Evolutionary conservation across 35 echinoderm and acorn worm species (phyloP).

Genomic region (Ptychodera flava): DNA sequence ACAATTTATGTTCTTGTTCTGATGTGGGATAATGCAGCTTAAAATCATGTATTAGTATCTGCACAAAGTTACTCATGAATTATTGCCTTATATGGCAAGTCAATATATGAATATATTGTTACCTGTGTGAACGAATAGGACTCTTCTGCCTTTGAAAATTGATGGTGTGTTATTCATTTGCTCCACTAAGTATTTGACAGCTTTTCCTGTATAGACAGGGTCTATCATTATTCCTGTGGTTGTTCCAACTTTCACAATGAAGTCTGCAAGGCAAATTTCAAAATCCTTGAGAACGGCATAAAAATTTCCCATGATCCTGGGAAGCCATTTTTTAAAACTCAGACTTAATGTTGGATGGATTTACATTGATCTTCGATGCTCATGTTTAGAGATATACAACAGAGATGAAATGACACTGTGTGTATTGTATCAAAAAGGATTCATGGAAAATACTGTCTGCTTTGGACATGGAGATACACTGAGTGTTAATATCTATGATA

Average conservation of each 20-base stretch:
- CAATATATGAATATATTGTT: background rate
- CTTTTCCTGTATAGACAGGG: constrained; percentile 4
- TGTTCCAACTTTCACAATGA: background rate
- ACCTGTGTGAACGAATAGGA: background rate
- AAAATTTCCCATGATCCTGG: no score
- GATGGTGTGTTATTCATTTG: background rate
- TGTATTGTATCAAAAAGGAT: no score
- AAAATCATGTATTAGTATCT: background rate
- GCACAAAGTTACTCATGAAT: background rate
- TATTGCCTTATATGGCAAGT: background rate
- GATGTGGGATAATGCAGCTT: background rate
- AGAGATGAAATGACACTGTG: no score
- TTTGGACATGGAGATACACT: no score
- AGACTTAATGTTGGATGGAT: no score
- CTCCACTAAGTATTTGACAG: background rate
- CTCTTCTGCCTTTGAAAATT: background rate
- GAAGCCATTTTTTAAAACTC: no score
- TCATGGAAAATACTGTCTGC: no score
- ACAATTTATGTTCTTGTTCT: no score
- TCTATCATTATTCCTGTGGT: background rate
- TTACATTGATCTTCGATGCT: no score
- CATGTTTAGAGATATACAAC: no score
- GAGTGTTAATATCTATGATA: no score
- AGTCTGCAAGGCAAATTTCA: background rate
- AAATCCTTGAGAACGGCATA: no score